phyloP scores from a whole-genome alignment of 2,797 vertebrate genomes.

The Gymnodraco acuticeps region DNA sequence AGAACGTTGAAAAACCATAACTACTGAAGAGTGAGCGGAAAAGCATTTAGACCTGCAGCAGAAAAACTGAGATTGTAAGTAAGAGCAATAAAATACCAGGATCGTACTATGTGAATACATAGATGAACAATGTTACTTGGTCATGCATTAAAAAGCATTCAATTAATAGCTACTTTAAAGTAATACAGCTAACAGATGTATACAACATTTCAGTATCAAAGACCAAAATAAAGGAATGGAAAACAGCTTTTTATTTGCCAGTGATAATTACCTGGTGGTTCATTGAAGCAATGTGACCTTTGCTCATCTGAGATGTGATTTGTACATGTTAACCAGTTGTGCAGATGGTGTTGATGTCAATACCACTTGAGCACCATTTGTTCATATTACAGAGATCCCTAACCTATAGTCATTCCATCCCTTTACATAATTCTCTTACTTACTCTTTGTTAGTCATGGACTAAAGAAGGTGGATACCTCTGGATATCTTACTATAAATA shows the following conservation, averaged over 20 bases:
- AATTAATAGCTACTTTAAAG: slow-evolving; percentile 9
- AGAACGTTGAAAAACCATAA: slow-evolving; percentile 39
- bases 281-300: slow-evolving; percentile 27
- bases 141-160: slow-evolving; percentile 17
- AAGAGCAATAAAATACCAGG: slow-evolving; percentile 1
- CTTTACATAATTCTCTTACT: neutral
- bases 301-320: slow-evolving; percentile 10
- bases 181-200: neutral
- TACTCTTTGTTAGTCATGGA: neutral
- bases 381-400: slow-evolving; percentile 4
- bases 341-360: neutral
- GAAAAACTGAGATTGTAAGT: slow-evolving; percentile 26
- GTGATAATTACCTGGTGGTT: slow-evolving; percentile 14
- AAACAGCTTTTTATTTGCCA: slow-evolving; percentile 7
- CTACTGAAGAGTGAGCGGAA: slow-evolving; percentile 21
- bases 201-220: slow-evolving; percentile 14
- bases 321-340: neutral
- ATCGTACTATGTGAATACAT: slow-evolving; percentile 3
- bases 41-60: slow-evolving; percentile 24
- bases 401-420: neutral
- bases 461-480: slow-evolving; percentile 4
- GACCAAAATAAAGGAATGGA: slow-evolving; percentile 1
- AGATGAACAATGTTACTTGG: neutral
- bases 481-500: slow-evolving; percentile 2
- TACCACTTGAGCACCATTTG: slow-evolving; percentile 1